phyloP scores from a whole-genome alignment of 2,113 vertebrate species.

The Heloderma charlesbogerti region DNA sequence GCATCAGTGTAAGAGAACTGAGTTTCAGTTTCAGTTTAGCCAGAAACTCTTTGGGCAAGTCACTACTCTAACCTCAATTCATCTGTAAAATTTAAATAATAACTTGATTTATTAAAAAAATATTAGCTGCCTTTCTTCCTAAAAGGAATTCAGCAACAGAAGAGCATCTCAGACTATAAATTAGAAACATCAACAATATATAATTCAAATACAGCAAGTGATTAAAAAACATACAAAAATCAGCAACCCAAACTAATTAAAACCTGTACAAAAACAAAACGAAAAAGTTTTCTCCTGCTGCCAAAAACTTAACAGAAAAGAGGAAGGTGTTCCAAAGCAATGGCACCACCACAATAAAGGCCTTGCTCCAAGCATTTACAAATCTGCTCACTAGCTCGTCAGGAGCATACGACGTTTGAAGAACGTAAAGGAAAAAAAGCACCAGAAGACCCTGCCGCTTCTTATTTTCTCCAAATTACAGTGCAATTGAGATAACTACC shows the following conservation, averaged over 20 bases:
- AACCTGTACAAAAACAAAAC: not conserved
- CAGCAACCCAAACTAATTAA: not conserved
- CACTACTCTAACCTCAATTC: not conserved
- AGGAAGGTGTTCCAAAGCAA: not conserved
- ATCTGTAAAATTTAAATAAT: not conserved
- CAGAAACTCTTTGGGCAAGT: not conserved
- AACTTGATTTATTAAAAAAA: not conserved
- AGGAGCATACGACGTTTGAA: not conserved
- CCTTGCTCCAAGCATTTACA: not conserved
- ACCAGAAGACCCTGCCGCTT: not conserved
- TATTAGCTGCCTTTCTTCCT: not conserved
- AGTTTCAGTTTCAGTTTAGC: too few relatives aligned
- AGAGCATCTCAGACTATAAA: not conserved
- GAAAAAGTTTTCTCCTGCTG: not conserved
- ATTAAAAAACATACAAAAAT: not conserved
- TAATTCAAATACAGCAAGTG: not conserved
- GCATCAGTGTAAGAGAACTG: not conserved
- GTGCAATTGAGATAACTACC: not conserved
- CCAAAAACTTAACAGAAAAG: not conserved
- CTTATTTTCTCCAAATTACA: not conserved
- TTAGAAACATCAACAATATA: not conserved
- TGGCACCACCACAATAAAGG: not conserved
- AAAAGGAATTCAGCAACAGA: not conserved
- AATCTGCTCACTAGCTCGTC: not conserved
- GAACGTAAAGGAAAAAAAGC: not conserved